These are phyloP conservation scores for Choristoneura rosaceana DNA, from an alignment of 2,888 invertebrate genomes.

Conservation along the genomic window DNA sequence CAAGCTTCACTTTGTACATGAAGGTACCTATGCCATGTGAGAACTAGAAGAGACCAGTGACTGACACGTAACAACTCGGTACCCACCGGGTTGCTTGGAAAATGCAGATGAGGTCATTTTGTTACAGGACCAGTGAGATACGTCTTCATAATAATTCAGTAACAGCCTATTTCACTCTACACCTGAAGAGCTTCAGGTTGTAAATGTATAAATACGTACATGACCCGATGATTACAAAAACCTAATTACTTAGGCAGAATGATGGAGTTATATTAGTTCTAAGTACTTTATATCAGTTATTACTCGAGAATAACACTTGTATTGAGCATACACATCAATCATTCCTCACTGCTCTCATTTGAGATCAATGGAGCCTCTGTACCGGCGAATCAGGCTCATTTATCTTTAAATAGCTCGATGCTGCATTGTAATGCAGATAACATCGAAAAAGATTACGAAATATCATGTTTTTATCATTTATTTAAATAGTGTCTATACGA, in stretches of 20 bases:
- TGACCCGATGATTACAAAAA: not conserved
- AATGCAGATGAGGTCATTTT: too few relatives aligned
- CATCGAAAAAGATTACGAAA: constrained; percentile 23
- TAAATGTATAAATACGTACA: too few relatives aligned
- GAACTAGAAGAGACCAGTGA: too few relatives aligned
- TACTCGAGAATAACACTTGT: constrained; percentile 44
- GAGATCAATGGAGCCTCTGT: constrained; percentile 72
- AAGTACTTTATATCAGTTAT: constrained; percentile 31
- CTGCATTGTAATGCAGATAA: constrained; percentile 47
- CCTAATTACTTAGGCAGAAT: constrained; percentile 4
- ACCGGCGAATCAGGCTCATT: constrained; percentile 58
- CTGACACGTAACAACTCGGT: too few relatives aligned
- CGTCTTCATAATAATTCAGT: too few relatives aligned
- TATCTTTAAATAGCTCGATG: constrained; percentile 64
- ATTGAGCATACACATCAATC: constrained; percentile 68
- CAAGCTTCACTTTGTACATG: too few relatives aligned
- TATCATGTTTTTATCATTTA: not conserved
- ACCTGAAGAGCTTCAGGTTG: too few relatives aligned
- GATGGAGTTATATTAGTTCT: not conserved
- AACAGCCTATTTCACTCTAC: too few relatives aligned
- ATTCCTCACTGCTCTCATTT: constrained; percentile 69
- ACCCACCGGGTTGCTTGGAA: too few relatives aligned
- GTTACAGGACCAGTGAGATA: too few relatives aligned
- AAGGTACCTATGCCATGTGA: too few relatives aligned
- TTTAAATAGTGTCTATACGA: too few relatives aligned